Base-by-base conservation (phyloP, 2,113 vertebrate species). In the Lagenorhynchus albirostris region DNA sequence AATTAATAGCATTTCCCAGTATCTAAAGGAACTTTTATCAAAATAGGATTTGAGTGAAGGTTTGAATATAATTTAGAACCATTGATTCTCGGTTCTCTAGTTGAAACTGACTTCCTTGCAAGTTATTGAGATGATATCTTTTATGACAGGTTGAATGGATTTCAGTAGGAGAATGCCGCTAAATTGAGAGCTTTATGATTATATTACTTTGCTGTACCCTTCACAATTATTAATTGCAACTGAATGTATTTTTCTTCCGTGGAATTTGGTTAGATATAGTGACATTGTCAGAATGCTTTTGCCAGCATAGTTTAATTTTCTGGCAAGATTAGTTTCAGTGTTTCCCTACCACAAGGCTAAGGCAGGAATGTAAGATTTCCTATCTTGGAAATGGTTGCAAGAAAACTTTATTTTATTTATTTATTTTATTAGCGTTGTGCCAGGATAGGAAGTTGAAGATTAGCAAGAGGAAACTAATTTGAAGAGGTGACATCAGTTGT, bases 141-240 rank as follows among this genome's bases (percentile, higher is more conserved):
- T 55, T 73, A 50, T 95, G 96, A 97, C 87, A 97, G 84, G 73
- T 67, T 91, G 81, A 92, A 95, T 97, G 84, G 92, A 96, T 97
- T 97, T 96, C 76, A 77, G 80, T 80, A 90, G 74, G 87, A 96
- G 92, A 73, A 94, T 94, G 53, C 65, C 70, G 74, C 92, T 97
- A 86, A 97, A 58, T 97, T 96, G 88, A 97, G 96, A 94, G 87
- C 47, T 93, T 97, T 98, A 87, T 90, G 90, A 95, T 97, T 96
- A 68, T 97, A 91, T 96, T 97, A 89, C 85, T 96, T 92, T 89
- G 47, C 96, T 97, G 38, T 90, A 76, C 53, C 83, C 41, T 97
- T 96, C 92, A 94, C 63, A 91, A 92, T 97, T 97, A 97, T 90
- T 97, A 97, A 98, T 97, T 97, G 84, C 79, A 97, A 50, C 70